Conservation (phyloP, 2,888 invertebrate genomes). For the Dorcus hopei region DNA sequence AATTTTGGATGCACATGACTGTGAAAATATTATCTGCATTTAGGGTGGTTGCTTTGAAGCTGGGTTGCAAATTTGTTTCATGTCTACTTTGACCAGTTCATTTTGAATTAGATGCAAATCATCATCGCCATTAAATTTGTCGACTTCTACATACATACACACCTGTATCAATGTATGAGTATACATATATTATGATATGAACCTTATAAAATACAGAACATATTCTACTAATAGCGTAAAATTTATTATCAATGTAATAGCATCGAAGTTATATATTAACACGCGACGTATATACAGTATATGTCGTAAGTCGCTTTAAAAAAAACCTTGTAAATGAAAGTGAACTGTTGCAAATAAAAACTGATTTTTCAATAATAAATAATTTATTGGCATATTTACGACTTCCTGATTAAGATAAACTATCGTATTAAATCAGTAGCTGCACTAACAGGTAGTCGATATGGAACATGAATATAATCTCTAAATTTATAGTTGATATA, state of each 20-base stretch:
- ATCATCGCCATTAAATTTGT: too few relatives aligned
- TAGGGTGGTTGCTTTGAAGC: too few relatives aligned
- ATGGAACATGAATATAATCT: neutral
- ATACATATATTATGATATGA: neutral
- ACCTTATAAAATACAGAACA: neutral
- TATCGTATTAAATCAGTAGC: slow-evolving; percentile 2
- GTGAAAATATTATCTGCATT: too few relatives aligned
- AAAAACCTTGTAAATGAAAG: neutral
- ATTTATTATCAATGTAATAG: too few relatives aligned
- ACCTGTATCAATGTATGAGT: too few relatives aligned
- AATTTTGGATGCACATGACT: too few relatives aligned
- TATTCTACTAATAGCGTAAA: too few relatives aligned
- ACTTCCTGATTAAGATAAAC: slow-evolving; percentile 2
- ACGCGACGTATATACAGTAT: too few relatives aligned
- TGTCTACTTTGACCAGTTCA: neutral
- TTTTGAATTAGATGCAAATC: neutral
- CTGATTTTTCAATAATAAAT: neutral
- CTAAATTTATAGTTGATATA: neutral
- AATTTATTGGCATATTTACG: slow-evolving; percentile 3
- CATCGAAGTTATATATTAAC: too few relatives aligned
- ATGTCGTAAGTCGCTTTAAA: neutral
- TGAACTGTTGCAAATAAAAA: neutral
- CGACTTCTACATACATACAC: too few relatives aligned
- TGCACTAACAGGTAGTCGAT: slow-evolving; percentile 1
- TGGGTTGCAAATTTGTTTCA: too few relatives aligned